phyloP scores from a whole-genome alignment of 2,888 invertebrate species.

The Podotricha telesiphe region DNA sequence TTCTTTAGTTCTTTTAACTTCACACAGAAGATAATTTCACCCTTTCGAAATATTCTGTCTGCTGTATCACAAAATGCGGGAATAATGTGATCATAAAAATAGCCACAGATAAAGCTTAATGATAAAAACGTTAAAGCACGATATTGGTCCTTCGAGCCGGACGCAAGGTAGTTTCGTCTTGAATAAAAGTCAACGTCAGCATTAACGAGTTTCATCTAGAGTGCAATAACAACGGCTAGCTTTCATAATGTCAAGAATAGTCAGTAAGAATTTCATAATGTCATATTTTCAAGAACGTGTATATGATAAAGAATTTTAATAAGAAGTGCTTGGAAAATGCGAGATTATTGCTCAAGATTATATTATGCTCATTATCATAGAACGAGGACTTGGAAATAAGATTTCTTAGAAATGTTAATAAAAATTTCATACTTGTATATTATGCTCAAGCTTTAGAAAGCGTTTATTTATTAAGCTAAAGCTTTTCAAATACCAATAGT shows the following conservation, averaged over 20 bases:
- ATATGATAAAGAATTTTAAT: conserved; percentile 26
- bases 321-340: conserved; percentile 2
- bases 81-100: background rate
- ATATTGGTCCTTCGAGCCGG: conserved; percentile 30
- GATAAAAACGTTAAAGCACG: conserved; percentile 11
- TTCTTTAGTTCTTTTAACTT: no score
- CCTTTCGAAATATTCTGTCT: no score
- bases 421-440: background rate
- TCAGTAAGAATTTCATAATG: conserved; percentile 20
- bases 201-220: conserved; percentile 23
- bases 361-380: conserved; percentile 8
- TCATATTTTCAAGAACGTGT: conserved; percentile 7
- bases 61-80: background rate
- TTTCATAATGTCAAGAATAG: conserved; percentile 17
- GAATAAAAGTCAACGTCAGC: conserved; percentile 28
- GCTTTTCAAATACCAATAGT: background rate
- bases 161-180: conserved; percentile 11
- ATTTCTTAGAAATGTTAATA: conserved; percentile 11
- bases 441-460: background rate
- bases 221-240: conserved; percentile 22
- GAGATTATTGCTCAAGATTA: background rate
- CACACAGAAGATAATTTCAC: no score
- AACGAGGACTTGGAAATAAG: conserved; percentile 3
- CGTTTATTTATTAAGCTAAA: background rate
- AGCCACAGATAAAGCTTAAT: background rate